A percentile compares a stretch with the other conserved stretches of the same genome.
Evolutionary conservation across 64 coral and sea anemone genomes (phyloP).

Genomic region (Porites lutea): DNA sequence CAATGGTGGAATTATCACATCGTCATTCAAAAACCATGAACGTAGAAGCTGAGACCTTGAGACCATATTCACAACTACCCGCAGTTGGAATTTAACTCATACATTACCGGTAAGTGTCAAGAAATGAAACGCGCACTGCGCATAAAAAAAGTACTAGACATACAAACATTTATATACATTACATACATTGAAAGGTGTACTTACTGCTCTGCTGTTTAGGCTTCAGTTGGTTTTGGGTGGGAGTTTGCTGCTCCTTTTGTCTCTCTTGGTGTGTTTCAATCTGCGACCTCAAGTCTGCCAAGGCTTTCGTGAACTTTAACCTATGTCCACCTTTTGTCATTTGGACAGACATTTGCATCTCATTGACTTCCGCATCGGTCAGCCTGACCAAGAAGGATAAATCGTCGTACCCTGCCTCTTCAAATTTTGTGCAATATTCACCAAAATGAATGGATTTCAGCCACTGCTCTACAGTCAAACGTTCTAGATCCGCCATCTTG

Average conservation of each 20-base stretch:
- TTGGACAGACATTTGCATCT: no score
- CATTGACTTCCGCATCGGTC: no score
- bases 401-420: no score
- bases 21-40: conserved; percentile 10
- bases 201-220: conserved; percentile 9
- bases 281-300: no score
- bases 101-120: background rate
- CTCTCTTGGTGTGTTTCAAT: background rate
- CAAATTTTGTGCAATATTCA: no score
- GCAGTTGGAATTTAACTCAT: conserved; percentile 3
- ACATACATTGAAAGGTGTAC: conserved; percentile 6
- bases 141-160: conserved; percentile 5
- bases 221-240: conserved; percentile 9
- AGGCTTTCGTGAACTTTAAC: no score
- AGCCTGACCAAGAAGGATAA: no score
- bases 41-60: background rate
- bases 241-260: conserved; percentile 4
- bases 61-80: conserved; percentile 5
- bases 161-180: conserved; percentile 12
- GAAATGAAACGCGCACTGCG: conserved; percentile 8
- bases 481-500: no score
- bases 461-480: no score
- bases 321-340: no score
- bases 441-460: no score
- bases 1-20: background rate